Base-by-base conservation (phyloP, 1,140 invertebrate species). In the Aethina tumida region DNA sequence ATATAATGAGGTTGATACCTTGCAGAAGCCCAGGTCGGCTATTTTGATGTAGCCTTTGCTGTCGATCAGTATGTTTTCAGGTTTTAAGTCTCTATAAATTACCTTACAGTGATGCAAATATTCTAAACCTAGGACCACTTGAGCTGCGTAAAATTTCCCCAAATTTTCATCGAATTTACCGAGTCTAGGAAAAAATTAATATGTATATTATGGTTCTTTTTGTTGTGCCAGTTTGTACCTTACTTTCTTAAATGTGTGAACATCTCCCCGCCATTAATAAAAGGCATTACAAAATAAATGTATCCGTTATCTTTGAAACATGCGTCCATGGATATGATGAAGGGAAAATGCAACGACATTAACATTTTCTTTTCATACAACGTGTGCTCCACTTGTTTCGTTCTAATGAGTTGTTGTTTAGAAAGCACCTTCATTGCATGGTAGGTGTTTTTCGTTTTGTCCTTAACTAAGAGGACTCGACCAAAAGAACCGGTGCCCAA, bases 11-110 rank as follows among this genome's bases (percentile, higher is more conserved):
- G 20, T 1, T 10, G 9, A 35, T 41, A 86, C 73, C 64, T 95
- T 96, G 35, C 88, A 89, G 70, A 97, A 96, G 16, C 93, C 93
- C 62, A 97, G 95, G 68, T 97, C 93, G 0, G 77, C 80, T 19
- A 80, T 53, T 59, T 79, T 77, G 4, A 96, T 65, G 56, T 96
- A 97, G 1, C 94, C 94, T 27, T 70, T 72, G 43, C 68, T 66
- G 56, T 95, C 87, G 36, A 97, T 81, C 34, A 97, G 70, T 44
- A 97, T 79, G 66, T 98, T 97, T 67, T 98, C 94, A 4, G 93
- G 94, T 62, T 97, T 97, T 28, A 97, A 67, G 69, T 97, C 91
- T 27, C 92, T 71, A 59, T 96, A 95, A 35, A 96, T 74, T 35
- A 97, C 66, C 60, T 87, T 81, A 56, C 92, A 79, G 47, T 80